Evolutionary conservation across 1,140 invertebrate species (phyloP), one percentile per base, ranked within the genome.

Genomic region (Camponotus vicinus): DNA sequence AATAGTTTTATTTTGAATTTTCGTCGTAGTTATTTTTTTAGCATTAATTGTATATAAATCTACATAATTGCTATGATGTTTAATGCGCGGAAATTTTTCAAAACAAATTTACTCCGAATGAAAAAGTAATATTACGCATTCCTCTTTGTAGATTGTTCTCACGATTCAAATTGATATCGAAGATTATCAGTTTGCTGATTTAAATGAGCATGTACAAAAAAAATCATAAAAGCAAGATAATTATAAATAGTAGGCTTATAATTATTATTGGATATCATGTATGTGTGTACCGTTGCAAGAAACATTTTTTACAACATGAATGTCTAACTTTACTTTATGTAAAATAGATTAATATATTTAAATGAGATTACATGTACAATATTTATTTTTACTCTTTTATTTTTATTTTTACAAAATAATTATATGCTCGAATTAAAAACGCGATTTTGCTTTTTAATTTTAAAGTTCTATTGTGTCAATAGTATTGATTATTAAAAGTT

Each of bases 221-320:
- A 80, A 70, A 9, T 34, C n/a, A 21, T 79, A 27, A 79, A 67
- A 1, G 3, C 1, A 77, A 27, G 32, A 66, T 55, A 52, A 66
- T 78, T 78, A 49, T 27, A 21, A 1, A 66, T 4, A 8, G 27
- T 18, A 55, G n/a, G 3, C 13, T 40, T n/a, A 7, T 76, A 27
- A 45, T 27, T 6, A n/a, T 37, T 27, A 34, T 64, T 45, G 6
- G 8, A 52, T 6, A 37, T 2, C 34, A 18, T 66, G 8, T 9
- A 4, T 66, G 13, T 9, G 6, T 18, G 11, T 21, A 7, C 8
- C 5, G 27, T 57, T 55, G 15, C 21, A 40, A 32, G 37, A 34
- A 55, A 79, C 15, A 32, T 34, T 40, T 67, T 9, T 8, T 66
- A 49, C 7, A 57, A 40, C 13, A 15, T 27, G 2, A 66, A 49